Evolutionary conservation across 2,888 invertebrate genomes (phyloP).

Genomic region (Lasius fuliginosus): DNA sequence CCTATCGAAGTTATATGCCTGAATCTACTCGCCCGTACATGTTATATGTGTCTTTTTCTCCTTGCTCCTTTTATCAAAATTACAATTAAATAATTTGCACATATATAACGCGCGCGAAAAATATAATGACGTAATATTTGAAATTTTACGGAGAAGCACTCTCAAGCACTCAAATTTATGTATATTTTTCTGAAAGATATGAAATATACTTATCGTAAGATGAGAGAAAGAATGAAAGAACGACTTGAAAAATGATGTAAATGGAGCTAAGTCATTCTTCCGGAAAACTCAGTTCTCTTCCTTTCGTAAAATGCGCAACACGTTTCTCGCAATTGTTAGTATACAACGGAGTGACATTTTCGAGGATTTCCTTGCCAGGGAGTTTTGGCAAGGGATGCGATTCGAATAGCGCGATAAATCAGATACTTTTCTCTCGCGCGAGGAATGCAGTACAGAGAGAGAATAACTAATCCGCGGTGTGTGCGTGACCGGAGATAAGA

Average conservation of each 20-base stretch:
- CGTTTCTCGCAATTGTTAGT: conserved; percentile 14
- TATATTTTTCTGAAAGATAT: too few relatives aligned
- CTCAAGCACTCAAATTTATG: too few relatives aligned
- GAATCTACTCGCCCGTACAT: neutral
- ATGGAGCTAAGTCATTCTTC: neutral
- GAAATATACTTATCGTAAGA: neutral
- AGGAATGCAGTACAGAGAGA: neutral
- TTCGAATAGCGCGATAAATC: conserved; percentile 17
- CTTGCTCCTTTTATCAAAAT: neutral
- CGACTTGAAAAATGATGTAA: neutral
- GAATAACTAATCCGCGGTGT: conserved; percentile 10
- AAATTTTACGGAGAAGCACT: neutral
- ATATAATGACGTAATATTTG: neutral
- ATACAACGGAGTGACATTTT: neutral
- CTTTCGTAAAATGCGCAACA: neutral
- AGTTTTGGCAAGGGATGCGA: neutral
- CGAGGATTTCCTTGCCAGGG: neutral
- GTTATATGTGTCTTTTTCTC: neutral
- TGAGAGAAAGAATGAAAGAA: neutral
- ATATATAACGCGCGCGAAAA: too few relatives aligned
- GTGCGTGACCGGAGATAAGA: conserved; percentile 26
- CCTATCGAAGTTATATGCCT: neutral
- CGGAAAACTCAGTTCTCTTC: neutral
- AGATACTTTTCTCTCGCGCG: neutral
- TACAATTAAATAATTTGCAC: conserved; percentile 2